These are phyloP conservation scores for Macaca nemestrina DNA, from an alignment of 2,113 vertebrate species.

Conservation along the genomic window DNA sequence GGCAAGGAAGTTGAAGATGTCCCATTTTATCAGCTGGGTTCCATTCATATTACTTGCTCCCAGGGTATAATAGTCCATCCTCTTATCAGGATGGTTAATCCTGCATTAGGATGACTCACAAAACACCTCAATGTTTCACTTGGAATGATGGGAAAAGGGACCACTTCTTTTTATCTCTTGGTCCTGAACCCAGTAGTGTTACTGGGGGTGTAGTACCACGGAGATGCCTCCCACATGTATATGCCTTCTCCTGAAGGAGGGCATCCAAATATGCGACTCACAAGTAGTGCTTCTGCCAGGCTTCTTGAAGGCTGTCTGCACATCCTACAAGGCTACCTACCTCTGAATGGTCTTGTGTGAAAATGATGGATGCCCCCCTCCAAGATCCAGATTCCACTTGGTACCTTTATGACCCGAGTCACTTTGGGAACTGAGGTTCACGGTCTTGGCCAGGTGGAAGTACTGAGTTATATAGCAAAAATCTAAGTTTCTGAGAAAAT, in stretches of 20 bases:
- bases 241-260: not conserved
- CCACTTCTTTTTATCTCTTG: not conserved
- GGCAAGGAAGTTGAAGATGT: not conserved
- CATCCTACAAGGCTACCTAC: not conserved
- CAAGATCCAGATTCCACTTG: not conserved
- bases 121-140: not conserved
- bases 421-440: not conserved
- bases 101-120: not conserved
- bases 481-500: not conserved
- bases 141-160: not conserved
- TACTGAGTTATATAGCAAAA: not conserved
- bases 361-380: not conserved
- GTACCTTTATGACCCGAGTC: not conserved
- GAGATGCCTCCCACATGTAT: not conserved
- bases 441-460: not conserved
- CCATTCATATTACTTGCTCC: not conserved
- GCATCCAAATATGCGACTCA: not conserved
- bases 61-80: no score
- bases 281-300: not conserved
- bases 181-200: not conserved
- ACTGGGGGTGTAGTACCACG: not conserved
- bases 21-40: accelerated
- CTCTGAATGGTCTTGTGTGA: not conserved
- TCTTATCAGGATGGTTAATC: not conserved
- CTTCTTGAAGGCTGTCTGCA: not conserved